A percentile compares a stretch with the other conserved stretches of the same genome.
phyloP scores from a whole-genome alignment of 2,113 vertebrate genomes.

The Myrmophylax atrothorax region DNA sequence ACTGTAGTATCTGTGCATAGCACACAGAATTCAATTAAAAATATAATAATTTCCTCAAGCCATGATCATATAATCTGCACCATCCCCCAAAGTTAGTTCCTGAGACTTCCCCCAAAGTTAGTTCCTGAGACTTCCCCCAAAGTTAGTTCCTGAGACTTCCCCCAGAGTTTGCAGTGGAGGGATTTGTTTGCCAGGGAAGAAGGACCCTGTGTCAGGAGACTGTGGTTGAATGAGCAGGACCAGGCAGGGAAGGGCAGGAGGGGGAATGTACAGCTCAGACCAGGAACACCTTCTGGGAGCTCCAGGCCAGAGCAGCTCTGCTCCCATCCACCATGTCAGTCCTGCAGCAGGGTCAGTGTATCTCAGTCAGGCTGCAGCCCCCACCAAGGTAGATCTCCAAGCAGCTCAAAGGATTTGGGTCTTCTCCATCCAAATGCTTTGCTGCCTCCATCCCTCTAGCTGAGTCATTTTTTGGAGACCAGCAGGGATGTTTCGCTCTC shows the following conservation, averaged over 20 bases:
- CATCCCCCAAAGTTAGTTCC: slow-evolving; percentile 3
- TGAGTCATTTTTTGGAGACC: not conserved
- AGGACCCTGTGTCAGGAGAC: not conserved
- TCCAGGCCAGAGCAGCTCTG: not conserved
- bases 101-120: slow-evolving; percentile 11
- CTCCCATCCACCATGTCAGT: not conserved
- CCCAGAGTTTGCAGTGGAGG: not conserved
- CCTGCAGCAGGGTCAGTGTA: not conserved
- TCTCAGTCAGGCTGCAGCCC: not conserved
- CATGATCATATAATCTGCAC: slow-evolving; percentile 37
- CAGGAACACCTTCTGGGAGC: not conserved
- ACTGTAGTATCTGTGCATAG: slow-evolving; percentile 50
- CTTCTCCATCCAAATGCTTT: not conserved
- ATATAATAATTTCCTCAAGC: slow-evolving; percentile 67
- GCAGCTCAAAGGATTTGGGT: not conserved
- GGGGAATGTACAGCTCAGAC: not conserved
- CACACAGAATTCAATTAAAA: slow-evolving; percentile 68
- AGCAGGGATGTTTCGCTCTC: not conserved
- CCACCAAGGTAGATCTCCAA: not conserved
- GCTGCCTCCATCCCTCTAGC: not conserved
- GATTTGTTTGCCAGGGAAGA: not conserved
- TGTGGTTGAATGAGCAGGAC: not conserved
- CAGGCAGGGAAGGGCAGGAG: not conserved
- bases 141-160: slow-evolving; percentile 9
- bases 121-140: slow-evolving; percentile 16